Conservation (phyloP, 2,797 vertebrate species). For the Eupleurogrammus muticus region DNA sequence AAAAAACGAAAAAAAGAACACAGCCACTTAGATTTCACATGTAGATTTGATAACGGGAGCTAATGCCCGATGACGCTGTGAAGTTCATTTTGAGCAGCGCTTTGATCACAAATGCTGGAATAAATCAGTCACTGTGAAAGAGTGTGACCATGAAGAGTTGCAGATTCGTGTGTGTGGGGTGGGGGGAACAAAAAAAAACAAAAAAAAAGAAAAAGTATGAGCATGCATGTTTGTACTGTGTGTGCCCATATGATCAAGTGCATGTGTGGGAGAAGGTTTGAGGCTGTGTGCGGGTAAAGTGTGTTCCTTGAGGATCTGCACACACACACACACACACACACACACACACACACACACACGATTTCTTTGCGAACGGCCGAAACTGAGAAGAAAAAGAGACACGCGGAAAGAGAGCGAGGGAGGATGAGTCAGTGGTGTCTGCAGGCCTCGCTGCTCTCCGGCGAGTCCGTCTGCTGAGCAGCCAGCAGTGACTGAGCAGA, state of each 20-base stretch:
- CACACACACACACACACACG: too few species aligned
- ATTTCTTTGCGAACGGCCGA: slow-evolving; percentile 17
- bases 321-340: slow-evolving; percentile 7
- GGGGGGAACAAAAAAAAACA: too few species aligned
- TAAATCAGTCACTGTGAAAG: slow-evolving; percentile 12
- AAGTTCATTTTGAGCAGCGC: slow-evolving; percentile 5
- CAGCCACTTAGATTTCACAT: slow-evolving; percentile 5
- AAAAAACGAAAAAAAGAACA: not conserved
- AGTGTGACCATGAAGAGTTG: not conserved
- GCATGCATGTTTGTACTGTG: not conserved
- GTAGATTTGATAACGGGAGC: not conserved
- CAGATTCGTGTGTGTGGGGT: not conserved
- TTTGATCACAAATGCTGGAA: slow-evolving; percentile 21
- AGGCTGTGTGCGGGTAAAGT: slow-evolving; percentile 12
- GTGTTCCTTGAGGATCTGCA: slow-evolving; percentile 12
- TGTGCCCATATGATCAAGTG: not conserved
- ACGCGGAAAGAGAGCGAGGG: slow-evolving; percentile 12
- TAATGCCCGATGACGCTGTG: not conserved
- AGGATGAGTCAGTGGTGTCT: slow-evolving; percentile 55
- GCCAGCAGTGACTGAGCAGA: slow-evolving; percentile 33
- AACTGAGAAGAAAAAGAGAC: slow-evolving; percentile 21
- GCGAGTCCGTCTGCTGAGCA: slow-evolving; percentile 29
- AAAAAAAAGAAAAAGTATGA: not conserved
- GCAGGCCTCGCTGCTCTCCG: slow-evolving; percentile 45
- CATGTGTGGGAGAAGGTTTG: slow-evolving; percentile 6